Evolutionary conservation across 2,888 invertebrate species (phyloP).

Genomic region (Leucania comma): DNA sequence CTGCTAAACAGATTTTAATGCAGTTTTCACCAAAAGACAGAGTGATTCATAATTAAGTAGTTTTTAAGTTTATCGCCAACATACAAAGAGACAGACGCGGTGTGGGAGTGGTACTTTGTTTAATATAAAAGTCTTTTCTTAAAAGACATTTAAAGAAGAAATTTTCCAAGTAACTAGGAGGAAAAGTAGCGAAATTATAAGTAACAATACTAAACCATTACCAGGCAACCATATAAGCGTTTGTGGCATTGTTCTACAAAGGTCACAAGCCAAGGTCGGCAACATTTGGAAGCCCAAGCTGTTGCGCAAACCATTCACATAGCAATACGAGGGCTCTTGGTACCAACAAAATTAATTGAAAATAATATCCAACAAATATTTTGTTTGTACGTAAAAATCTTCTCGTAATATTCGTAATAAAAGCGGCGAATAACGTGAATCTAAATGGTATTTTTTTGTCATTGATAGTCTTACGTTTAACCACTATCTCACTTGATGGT

Average conservation of each 20-base stretch:
- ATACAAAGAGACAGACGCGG: too few species aligned
- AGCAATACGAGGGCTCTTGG: conserved; percentile 15
- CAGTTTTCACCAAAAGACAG: too few species aligned
- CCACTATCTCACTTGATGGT: background rate
- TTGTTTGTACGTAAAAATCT: conserved; percentile 3
- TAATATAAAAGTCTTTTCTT: too few species aligned
- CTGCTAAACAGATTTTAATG: too few species aligned
- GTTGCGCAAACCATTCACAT: conserved; percentile 32
- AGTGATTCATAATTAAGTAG: too few species aligned
- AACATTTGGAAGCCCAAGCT: conserved; percentile 36
- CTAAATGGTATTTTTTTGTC: background rate
- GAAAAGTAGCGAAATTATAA: background rate
- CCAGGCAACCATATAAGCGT: background rate
- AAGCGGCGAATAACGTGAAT: background rate
- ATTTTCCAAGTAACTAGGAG: background rate
- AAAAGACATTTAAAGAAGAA: too few species aligned
- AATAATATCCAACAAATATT: conserved; percentile 9
- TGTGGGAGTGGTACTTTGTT: too few species aligned
- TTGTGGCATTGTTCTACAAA: conserved; percentile 11
- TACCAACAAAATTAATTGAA: conserved; percentile 17
- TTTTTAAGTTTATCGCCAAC: too few species aligned
- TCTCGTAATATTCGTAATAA: background rate
- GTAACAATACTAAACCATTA: conserved; percentile 2
- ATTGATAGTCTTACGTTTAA: background rate
- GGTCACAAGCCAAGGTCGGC: conserved; percentile 13